These are phyloP conservation scores for Xiphydria camelus DNA, from an alignment of 2,888 invertebrate genomes.

Conservation along the genomic window DNA sequence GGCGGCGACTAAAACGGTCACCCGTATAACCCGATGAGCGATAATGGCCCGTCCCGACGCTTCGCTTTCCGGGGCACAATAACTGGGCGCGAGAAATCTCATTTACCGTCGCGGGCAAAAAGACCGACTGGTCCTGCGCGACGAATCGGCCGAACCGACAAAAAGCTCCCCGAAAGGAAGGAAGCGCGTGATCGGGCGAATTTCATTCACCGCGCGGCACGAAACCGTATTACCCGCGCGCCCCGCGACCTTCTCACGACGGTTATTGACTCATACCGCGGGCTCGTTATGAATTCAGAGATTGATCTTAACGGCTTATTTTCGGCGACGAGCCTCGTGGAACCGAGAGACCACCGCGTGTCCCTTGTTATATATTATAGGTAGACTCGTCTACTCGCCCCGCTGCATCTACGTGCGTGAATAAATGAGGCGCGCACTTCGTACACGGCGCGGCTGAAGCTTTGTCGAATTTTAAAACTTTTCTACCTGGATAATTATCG, in stretches of 20 bases:
- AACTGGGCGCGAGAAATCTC: not conserved
- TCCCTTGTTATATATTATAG: too few relatives aligned
- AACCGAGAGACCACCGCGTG: too few relatives aligned
- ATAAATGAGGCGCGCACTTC: too few relatives aligned
- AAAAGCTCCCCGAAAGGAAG: not conserved
- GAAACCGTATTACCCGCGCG: not conserved
- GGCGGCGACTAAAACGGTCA: not conserved
- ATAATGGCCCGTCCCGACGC: not conserved
- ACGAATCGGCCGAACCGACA: not conserved
- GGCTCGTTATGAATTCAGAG: not conserved
- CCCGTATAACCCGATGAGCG: too few relatives aligned
- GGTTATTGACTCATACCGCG: conserved; percentile 2
- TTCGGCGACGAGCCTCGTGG: too few relatives aligned
- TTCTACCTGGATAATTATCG: too few relatives aligned
- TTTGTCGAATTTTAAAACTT: too few relatives aligned
- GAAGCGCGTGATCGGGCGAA: not conserved
- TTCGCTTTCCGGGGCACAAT: not conserved
- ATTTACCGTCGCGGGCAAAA: not conserved
- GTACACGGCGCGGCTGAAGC: too few relatives aligned
- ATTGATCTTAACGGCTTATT: conserved; percentile 3
- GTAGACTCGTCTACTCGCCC: too few relatives aligned
- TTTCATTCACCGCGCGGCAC: too few relatives aligned
- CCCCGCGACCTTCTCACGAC: not conserved
- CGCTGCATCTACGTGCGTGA: too few relatives aligned
- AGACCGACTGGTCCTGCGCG: not conserved